Percentiles rank a stretch among this genome's conserved stretches.
Evolutionary conservation across 1,140 invertebrate species (phyloP).

Genomic region (Rhagoletis pomonella): DNA sequence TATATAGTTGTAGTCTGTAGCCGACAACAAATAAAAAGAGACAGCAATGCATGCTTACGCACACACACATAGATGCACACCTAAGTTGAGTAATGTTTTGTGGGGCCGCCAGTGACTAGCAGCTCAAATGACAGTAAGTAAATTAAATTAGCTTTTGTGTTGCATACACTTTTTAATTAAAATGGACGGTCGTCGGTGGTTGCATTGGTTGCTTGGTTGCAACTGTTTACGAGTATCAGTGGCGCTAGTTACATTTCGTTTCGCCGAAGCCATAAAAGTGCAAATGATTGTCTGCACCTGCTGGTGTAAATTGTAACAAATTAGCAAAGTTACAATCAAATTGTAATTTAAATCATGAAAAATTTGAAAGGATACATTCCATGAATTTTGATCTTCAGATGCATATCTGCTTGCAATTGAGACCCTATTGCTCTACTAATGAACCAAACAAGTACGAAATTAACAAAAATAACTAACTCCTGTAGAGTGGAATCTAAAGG

Average conservation of each 20-base stretch:
- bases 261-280: background rate
- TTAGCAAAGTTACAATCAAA: constrained; percentile 34
- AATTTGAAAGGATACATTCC: background rate
- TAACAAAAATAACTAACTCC: too few relatives aligned
- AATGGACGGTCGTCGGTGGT: constrained; percentile 29
- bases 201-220: background rate
- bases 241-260: background rate
- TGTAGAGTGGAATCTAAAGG: too few relatives aligned
- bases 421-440: too few relatives aligned
- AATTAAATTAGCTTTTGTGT: constrained; percentile 51
- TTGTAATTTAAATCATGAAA: constrained; percentile 19
- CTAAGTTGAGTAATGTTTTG: constrained; percentile 4
- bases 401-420: too few relatives aligned
- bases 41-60: background rate
- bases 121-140: constrained; percentile 38
- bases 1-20: background rate
- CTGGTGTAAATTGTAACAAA: background rate
- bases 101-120: background rate
- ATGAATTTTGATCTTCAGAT: background rate
- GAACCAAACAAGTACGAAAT: too few relatives aligned
- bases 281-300: background rate
- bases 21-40: background rate
- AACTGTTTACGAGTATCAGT: background rate
- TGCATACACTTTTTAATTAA: constrained; percentile 32
- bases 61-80: background rate